These are phyloP conservation scores for Adelosebastes latens DNA, from an alignment of 2,797 vertebrate genomes.

Conservation along the genomic window DNA sequence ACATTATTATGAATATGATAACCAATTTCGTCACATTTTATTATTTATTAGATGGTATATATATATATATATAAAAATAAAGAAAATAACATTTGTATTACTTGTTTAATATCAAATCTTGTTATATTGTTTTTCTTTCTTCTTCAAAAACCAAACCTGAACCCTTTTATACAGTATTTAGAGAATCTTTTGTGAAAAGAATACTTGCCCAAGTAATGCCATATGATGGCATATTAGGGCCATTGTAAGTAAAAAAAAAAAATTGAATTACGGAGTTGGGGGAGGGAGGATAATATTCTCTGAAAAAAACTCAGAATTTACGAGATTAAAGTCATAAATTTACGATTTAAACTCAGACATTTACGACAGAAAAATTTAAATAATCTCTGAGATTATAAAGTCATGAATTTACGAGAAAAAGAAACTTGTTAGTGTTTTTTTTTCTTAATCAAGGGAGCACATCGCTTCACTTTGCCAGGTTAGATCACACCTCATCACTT, in stretches of 20 bases:
- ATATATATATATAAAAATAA: background rate
- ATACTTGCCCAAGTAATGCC: background rate
- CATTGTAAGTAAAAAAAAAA: too few species aligned
- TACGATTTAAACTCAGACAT: too few species aligned
- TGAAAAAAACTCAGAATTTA: too few species aligned
- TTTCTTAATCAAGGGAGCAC: too few species aligned
- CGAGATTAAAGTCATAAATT: too few species aligned
- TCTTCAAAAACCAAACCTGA: background rate
- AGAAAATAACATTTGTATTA: background rate
- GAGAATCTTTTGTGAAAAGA: background rate
- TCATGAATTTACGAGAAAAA: background rate
- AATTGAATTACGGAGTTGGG: too few species aligned
- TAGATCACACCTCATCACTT: too few species aligned
- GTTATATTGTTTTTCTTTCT: background rate
- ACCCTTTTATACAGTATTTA: too few species aligned
- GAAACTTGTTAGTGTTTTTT: too few species aligned
- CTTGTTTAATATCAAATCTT: background rate
- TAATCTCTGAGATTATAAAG: too few species aligned
- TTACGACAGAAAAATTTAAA: accelerated
- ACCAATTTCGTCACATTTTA: background rate
- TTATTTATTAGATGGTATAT: background rate
- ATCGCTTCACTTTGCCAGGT: too few species aligned
- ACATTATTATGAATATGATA: background rate
- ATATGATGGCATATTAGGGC: background rate
- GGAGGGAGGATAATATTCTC: too few species aligned